Conservation (phyloP, 64 coral and sea anemone species). For the Montipora foliosa region DNA sequence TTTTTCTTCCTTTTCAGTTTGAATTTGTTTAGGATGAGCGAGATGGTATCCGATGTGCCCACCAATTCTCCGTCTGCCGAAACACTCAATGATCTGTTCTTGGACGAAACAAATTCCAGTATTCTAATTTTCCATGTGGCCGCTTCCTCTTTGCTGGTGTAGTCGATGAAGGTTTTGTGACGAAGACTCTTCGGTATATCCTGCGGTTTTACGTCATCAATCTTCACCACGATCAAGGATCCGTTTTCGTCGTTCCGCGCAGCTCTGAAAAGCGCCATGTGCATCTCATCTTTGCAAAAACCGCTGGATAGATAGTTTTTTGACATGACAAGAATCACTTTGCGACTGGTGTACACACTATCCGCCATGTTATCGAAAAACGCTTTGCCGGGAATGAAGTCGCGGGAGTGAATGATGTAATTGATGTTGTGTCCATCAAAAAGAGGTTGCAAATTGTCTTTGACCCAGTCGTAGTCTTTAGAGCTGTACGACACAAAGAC, state of each 20-base stretch:
- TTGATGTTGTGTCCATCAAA: constrained; percentile 33
- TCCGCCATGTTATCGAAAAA: constrained; percentile 82
- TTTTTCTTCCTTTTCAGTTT: constrained; percentile 4
- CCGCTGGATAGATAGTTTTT: constrained; percentile 45
- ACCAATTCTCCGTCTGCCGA: background rate
- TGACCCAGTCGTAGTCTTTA: constrained; percentile 75
- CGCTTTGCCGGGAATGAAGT: constrained; percentile 67
- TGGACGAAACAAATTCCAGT: background rate
- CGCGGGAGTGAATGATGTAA: constrained; percentile 60
- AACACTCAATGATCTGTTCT: background rate
- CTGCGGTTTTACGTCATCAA: background rate
- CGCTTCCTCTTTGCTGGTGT: constrained; percentile 22
- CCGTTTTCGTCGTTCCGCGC: background rate
- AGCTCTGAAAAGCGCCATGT: constrained; percentile 47
- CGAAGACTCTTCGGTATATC: constrained; percentile 19
- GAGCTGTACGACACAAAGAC: constrained; percentile 72
- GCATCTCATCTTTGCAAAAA: constrained; percentile 55
- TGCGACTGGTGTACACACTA: constrained; percentile 62
- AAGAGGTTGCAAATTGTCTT: constrained; percentile 19
- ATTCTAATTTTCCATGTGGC: constrained; percentile 1
- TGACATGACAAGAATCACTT: constrained; percentile 57
- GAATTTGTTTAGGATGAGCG: background rate
- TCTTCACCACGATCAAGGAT: constrained; percentile 35
- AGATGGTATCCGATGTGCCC: background rate
- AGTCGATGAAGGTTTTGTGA: constrained; percentile 42